Evolutionary conservation across 2,888 invertebrate species (phyloP), one percentile per base, ranked within the genome.

Genomic region (Calameuta pallipes): DNA sequence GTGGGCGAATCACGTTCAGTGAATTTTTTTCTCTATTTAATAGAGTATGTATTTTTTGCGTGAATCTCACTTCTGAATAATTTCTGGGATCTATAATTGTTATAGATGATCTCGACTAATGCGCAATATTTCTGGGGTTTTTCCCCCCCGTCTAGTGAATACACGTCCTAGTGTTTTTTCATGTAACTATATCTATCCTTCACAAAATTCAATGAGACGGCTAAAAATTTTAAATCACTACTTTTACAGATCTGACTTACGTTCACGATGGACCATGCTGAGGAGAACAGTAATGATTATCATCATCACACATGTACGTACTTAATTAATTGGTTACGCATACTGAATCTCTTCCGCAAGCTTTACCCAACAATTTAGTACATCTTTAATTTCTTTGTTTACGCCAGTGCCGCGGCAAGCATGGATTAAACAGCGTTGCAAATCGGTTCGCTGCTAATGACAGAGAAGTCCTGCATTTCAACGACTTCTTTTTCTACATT

Each of bases 231-330:
- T 2, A 15, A 41, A 41, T 41, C 15, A 41, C 41, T 75, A 74
- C 31, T 76, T 75, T 75, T 79, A 13, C 78, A 80, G 80, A 78
- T 33, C 37, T 80, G 70, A 70, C 78, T n/a, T 80, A 76, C 77
- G 73, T 78, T 15, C 78, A 80, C n/a, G 80, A 80, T 23, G 80
- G 80, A 31, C 33, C 68, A 15, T 80, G 80, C 76, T 78, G 75
- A 80, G 23, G 4, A 4, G 15, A 31, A 34, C 13, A 11, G 35
- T 69, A 13, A 15, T 69, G 36, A 33, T 74, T 69, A 41, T 1
- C 74, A 70, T 77, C 69, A 75, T 15, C 35, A 34, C 34, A 31
- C 35, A 56, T 23, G 56, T 56, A 56, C 6, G 56, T 56, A 41
- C 15, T 4, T 23, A 37, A 37, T 23, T 56, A 56, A 56, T 56